Evolutionary conservation across 2,888 invertebrate genomes (phyloP).

Genomic region (Microplitis manilae): DNA sequence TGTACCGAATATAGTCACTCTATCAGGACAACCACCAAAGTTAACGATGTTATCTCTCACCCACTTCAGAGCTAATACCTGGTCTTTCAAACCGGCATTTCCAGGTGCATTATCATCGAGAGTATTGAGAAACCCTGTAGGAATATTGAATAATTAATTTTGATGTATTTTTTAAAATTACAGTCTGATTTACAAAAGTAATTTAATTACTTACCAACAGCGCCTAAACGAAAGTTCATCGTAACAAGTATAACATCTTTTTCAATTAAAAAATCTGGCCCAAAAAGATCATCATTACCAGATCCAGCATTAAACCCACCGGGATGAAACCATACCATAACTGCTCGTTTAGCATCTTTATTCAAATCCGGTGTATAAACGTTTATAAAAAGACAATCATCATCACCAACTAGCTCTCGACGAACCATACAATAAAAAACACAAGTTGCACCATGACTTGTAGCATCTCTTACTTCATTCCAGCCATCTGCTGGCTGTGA

Average conservation of each 20-base stretch:
- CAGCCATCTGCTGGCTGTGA: conserved; percentile 61
- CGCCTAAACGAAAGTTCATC: conserved; percentile 61
- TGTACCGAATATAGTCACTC: conserved; percentile 63
- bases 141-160: not conserved
- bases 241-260: conserved; percentile 65
- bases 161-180: not conserved
- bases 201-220: conserved; percentile 55
- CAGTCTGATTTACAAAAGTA: not conserved
- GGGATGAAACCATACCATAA: conserved; percentile 62
- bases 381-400: conserved; percentile 65
- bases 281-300: conserved; percentile 57
- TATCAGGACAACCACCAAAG: conserved; percentile 63
- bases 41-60: conserved; percentile 62
- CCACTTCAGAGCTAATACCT: conserved; percentile 65
- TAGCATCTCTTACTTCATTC: conserved; percentile 64
- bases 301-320: conserved; percentile 60
- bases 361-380: conserved; percentile 63
- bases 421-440: conserved; percentile 60
- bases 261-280: conserved; percentile 63
- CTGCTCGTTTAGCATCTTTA: conserved; percentile 59
- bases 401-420: conserved; percentile 58
- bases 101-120: conserved; percentile 61
- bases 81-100: conserved; percentile 65
- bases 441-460: conserved; percentile 58
- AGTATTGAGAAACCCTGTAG: conserved; percentile 62